These are phyloP conservation scores for Cephus pygmeus DNA, from an alignment of 2,888 invertebrate species.

Conservation along the genomic window DNA sequence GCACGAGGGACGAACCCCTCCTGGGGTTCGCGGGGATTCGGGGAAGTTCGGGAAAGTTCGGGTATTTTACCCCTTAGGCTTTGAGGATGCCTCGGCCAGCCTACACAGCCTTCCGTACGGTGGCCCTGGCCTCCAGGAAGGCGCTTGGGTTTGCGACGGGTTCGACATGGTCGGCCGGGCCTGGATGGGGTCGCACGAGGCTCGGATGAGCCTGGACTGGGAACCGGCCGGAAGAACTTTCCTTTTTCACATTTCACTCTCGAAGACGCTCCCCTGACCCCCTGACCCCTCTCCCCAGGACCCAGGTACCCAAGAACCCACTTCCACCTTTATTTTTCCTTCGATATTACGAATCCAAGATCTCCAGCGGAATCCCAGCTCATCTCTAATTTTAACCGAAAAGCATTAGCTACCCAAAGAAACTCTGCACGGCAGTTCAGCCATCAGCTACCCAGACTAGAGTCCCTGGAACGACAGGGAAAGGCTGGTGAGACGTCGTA, in stretches of 20 bases:
- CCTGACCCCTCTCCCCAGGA: too few species aligned
- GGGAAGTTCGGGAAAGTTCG: background rate
- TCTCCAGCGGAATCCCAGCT: background rate
- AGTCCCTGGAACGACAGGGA: background rate
- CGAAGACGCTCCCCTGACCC: background rate
- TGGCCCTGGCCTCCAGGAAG: background rate
- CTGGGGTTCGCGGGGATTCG: background rate
- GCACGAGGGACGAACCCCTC: background rate
- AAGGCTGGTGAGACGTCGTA: background rate
- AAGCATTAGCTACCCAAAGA: background rate
- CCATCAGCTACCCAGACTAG: background rate
- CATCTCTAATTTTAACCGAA: background rate
- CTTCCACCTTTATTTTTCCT: background rate
- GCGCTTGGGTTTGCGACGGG: background rate
- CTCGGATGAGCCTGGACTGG: background rate
- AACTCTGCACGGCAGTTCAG: background rate
- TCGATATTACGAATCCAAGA: background rate
- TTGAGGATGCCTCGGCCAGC: background rate
- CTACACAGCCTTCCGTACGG: background rate
- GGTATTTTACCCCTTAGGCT: background rate
- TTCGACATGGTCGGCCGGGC: background rate
- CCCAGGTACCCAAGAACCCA: background rate
- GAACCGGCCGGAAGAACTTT: conserved; percentile 29
- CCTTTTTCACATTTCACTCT: conserved; percentile 25
- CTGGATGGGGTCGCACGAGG: background rate